These are phyloP conservation scores for Tetragonula carbonaria DNA, from an alignment of 2,888 invertebrate species.

Conservation along the genomic window DNA sequence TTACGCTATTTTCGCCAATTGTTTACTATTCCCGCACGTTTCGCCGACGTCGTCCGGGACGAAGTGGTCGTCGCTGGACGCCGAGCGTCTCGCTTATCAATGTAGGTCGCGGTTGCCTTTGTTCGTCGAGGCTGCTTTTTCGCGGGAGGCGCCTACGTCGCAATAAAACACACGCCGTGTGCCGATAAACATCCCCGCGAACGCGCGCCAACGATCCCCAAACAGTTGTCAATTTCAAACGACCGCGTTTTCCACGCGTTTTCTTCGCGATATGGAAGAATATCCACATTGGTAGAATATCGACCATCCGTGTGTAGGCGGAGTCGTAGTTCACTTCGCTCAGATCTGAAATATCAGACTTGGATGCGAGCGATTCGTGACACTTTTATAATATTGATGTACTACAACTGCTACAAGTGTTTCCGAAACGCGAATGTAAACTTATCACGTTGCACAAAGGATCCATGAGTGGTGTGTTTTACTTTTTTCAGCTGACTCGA, in stretches of 20 bases:
- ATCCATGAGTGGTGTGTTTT: too few relatives aligned
- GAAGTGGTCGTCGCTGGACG: conserved; percentile 5
- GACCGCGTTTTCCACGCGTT: background rate
- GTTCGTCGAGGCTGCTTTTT: conserved; percentile 5
- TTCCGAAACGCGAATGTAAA: too few relatives aligned
- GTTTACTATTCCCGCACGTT: conserved; percentile 52
- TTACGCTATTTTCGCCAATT: conserved; percentile 61
- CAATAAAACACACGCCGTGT: conserved; percentile 23
- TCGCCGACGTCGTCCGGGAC: conserved; percentile 35
- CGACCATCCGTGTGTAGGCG: too few relatives aligned
- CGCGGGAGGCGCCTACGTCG: background rate
- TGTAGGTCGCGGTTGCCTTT: conserved; percentile 53
- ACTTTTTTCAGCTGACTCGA: too few relatives aligned
- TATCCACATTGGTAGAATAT: too few relatives aligned
- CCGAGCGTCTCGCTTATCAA: conserved; percentile 43
- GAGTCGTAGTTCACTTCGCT: too few relatives aligned
- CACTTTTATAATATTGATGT: too few relatives aligned
- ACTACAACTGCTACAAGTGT: too few relatives aligned
- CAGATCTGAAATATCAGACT: too few relatives aligned
- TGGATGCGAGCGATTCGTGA: too few relatives aligned
- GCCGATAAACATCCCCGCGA: conserved; percentile 31
- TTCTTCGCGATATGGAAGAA: too few relatives aligned
- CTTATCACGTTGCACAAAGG: too few relatives aligned
- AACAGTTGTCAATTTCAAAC: conserved; percentile 13
- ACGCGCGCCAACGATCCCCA: background rate